Evolutionary conservation across 2,113 vertebrate genomes (phyloP), one percentile per base, ranked within the genome.

Genomic region (Elaphurus davidianus): DNA sequence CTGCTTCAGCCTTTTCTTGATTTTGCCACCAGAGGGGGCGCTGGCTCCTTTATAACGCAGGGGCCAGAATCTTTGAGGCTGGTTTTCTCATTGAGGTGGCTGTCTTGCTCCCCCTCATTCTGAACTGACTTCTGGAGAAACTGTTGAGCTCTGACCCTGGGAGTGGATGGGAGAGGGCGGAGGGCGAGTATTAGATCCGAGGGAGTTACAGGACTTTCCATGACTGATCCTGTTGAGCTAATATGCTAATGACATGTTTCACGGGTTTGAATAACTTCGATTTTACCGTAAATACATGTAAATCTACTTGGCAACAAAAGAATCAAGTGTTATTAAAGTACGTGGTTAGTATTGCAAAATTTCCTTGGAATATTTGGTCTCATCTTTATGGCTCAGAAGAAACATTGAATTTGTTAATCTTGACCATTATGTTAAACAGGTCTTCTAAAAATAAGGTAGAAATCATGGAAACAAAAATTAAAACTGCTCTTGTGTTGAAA

Each of bases 1-100:
- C 8, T 2, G 2, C 28, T 91, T 57, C 27, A 60, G 64, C 16
- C 28, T 36, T 97, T 89, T 0, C 86, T 50, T 93, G 4, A 0
- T 82, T 93, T 97, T 91, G 59, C 84, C 67, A 88, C 88, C 76
- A 95, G 94, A 40, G 78, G n/a, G 97, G 43, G 97, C 50, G 55
- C 83, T 96, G 96, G 71, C 87, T 87, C 91, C 94, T 98, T 96
- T 86, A 8, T 17, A 79, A 87, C 6, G 27, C 43, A 0, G 3
- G 7, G 16, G 81, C 25, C 43, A 12, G 6, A 0, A 1, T 5
- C 60, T 67, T 67, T 23, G 6, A 43, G 33, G 54, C 17, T 54
- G 6, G 12, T 87, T 95, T 91, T 91, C 74, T 71, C 64, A 1
- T 7, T 16, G 13, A 15, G 16, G 25, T 36, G 23, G 21, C 28